Percentiles rank a stretch among this genome's conserved stretches.
These are phyloP conservation scores for Myrmophylax atrothorax DNA, from an alignment of 2,113 vertebrate genomes.

Conservation along the genomic window DNA sequence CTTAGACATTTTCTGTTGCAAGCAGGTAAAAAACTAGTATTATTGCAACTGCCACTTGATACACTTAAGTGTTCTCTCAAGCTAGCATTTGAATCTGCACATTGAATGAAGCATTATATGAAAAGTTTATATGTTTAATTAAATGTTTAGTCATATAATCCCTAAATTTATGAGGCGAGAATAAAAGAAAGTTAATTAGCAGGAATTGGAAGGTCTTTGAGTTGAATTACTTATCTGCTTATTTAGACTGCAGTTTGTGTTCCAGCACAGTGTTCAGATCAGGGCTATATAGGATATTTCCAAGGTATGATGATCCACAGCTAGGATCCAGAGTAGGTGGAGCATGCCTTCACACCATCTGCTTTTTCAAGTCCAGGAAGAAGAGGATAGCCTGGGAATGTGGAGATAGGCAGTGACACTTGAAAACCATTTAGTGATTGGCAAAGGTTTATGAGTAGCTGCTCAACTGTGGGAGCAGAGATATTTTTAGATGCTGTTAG, in stretches of 20 bases:
- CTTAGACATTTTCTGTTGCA: neutral
- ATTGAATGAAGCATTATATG: neutral
- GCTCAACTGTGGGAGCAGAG: neutral
- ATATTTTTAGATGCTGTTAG: neutral
- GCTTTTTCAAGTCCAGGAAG: neutral
- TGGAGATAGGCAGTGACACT: neutral
- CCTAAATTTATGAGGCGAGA: neutral
- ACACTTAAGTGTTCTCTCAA: neutral
- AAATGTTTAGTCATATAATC: neutral
- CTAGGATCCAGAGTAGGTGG: neutral
- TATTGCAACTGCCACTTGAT: neutral
- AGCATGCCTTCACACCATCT: neutral
- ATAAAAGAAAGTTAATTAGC: neutral
- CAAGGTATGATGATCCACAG: fast-evolving
- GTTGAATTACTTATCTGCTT: neutral
- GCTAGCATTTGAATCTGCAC: neutral
- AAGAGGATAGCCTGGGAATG: neutral
- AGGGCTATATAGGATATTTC: neutral
- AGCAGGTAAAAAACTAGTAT: neutral
- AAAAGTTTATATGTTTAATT: neutral
- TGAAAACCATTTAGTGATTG: neutral
- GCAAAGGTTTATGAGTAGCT: neutral
- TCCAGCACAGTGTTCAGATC: neutral
- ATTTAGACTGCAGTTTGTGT: neutral
- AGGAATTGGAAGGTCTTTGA: neutral